Conservation (phyloP, 1,140 invertebrate genomes). For the Brachionus koreanus region DNA sequence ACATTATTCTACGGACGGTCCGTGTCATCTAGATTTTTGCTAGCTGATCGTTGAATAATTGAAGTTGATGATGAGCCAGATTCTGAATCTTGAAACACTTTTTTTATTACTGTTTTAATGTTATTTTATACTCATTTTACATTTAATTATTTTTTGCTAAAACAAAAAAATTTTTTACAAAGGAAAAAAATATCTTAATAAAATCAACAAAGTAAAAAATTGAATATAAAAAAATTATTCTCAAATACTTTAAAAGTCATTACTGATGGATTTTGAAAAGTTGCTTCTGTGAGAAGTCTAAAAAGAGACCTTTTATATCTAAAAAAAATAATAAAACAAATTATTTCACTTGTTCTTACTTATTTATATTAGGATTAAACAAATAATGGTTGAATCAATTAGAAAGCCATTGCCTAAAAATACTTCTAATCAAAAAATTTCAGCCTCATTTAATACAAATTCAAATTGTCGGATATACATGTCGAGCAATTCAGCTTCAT, state of each 20-base stretch:
- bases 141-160: too few relatives aligned
- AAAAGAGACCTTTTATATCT: too few relatives aligned
- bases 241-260: too few relatives aligned
- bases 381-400: not conserved
- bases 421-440: not conserved
- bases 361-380: conserved; percentile 18
- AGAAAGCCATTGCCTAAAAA: not conserved
- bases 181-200: too few relatives aligned
- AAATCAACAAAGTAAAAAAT: too few relatives aligned
- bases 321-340: not conserved
- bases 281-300: too few relatives aligned
- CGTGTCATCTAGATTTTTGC: not conserved
- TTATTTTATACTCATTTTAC: too few relatives aligned
- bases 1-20: too few relatives aligned
- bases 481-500: not conserved
- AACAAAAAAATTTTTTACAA: too few relatives aligned
- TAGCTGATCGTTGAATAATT: not conserved
- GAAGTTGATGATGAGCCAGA: not conserved
- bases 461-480: conserved; percentile 18
- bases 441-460: conserved; percentile 12
- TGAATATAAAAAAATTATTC: too few relatives aligned
- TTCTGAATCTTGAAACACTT: not conserved
- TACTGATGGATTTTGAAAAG: too few relatives aligned
- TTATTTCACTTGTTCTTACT: too few relatives aligned
- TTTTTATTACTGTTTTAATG: not conserved